Base-by-base conservation (phyloP, 2,113 vertebrate species). In the Thalassoma bifasciatum region DNA sequence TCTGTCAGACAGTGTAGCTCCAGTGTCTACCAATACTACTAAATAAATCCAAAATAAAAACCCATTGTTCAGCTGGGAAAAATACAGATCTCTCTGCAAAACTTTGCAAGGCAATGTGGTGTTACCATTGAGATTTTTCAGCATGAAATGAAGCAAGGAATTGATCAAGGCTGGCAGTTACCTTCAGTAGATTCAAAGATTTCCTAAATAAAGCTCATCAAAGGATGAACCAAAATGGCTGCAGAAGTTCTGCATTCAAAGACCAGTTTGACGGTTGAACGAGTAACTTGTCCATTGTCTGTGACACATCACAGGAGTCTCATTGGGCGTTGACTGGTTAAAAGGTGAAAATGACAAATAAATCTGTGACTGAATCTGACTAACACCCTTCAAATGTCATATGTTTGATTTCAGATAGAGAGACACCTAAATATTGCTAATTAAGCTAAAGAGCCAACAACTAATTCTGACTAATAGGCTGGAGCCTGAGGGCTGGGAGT, bases 401-500 rank as follows among this genome's bases (percentile, higher is more conserved):
- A 3, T 47, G 16, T 34, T 0, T 58, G 34, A 0, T 9, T 16
- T n/a, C 30, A 19, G 7, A 30, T 1, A 23, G 23, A 52, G 51
- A 62, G 24, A 75, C 36, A 9, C 34, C 66, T 63, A 4, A 67
- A 24, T 7, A 6, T 12, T 19, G 8, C 30, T 70, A 22, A 73
- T 67, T 34, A 8, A n/a, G n/a, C 12, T 37, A 17, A 3, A 56
- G 2, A 34, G 23, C 11, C 17, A 21, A 59, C 3, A 46, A 1
- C 40, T 5, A 8, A 66, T 19, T 42, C 10, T 70, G 68, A 77
- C 54, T 77, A 50, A 78, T 30, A 22, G 54, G 3, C 2, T 21
- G 4, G 9, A 19, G 46, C 74, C 42, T 76, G 0, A 22, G 74
- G 85, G 63, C 51, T 57, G 77, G 81, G 75, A 63, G 61, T 52